A percentile compares a stretch with the other conserved stretches of the same genome.
phyloP scores from a whole-genome alignment of 2,888 invertebrate species.

The Acanthococcus lagerstroemiae region DNA sequence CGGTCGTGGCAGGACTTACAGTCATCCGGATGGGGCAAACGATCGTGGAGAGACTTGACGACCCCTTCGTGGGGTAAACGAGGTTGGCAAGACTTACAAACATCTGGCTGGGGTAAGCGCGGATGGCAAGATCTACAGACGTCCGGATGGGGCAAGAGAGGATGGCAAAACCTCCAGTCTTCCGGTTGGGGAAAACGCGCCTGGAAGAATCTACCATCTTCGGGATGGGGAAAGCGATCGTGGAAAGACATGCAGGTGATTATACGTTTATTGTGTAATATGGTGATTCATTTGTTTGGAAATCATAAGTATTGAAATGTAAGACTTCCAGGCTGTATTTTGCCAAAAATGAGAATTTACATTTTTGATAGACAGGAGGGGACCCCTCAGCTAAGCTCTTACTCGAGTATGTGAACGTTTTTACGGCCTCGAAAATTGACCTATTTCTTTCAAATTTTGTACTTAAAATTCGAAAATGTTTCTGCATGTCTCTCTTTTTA shows the following conservation, averaged over 20 bases:
- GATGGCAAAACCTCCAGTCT: constrained; percentile 48
- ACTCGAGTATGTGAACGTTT: too few relatives aligned
- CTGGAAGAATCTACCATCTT: constrained; percentile 50
- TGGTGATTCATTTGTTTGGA: too few relatives aligned
- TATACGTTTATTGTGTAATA: too few relatives aligned
- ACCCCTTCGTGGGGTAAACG: constrained; percentile 40
- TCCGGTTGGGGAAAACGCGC: constrained; percentile 50
- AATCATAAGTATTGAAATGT: too few relatives aligned
- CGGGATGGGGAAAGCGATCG: constrained; percentile 49
- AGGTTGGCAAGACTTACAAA: constrained; percentile 49
- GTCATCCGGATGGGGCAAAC: constrained; percentile 46
- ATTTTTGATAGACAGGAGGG: too few relatives aligned
- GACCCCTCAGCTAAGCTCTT: too few relatives aligned
- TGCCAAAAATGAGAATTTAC: too few relatives aligned
- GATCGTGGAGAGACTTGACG: constrained; percentile 50
- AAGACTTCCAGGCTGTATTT: too few relatives aligned
- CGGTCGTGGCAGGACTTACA: constrained; percentile 51
- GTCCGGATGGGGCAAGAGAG: constrained; percentile 48
- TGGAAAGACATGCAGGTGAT: constrained; percentile 52
- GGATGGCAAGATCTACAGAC: constrained; percentile 50
- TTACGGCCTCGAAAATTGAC: too few relatives aligned
- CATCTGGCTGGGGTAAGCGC: constrained; percentile 49
- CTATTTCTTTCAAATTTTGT: too few relatives aligned
- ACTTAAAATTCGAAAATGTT: too few relatives aligned
- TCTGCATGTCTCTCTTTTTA: too few relatives aligned